Evolutionary conservation across 2,797 vertebrate genomes (phyloP).

Genomic region (Malurus leucopterus): DNA sequence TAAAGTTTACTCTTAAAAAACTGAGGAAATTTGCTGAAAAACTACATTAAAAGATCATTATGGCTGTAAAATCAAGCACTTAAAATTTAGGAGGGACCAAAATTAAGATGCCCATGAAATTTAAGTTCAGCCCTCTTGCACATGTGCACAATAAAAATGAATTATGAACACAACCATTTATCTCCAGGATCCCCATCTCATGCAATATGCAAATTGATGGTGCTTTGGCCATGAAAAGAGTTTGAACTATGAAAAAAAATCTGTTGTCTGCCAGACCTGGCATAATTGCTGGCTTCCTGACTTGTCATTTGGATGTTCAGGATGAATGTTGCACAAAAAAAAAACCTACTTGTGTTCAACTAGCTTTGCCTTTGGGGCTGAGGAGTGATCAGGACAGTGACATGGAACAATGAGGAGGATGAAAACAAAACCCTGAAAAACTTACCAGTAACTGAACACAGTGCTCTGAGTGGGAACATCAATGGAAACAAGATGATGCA

Average conservation of each 20-base stretch:
- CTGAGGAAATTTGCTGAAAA: background rate
- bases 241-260: background rate
- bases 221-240: background rate
- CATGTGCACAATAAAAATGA: background rate
- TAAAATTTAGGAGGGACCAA: background rate
- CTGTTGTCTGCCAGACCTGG: background rate
- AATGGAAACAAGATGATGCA: background rate
- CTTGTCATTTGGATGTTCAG: background rate
- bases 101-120: background rate
- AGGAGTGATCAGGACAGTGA: accelerated
- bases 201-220: background rate
- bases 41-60: background rate
- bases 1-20: background rate
- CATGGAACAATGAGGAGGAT: background rate
- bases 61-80: background rate
- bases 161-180: background rate
- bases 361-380: background rate
- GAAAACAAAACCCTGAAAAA: background rate
- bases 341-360: background rate
- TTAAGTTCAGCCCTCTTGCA: background rate
- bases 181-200: background rate
- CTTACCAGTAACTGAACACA: background rate
- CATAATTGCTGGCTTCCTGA: background rate
- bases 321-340: background rate
- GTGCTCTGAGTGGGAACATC: background rate